Conservation (phyloP, 2,797 vertebrate species). For the Gymnoscopelus braueri region DNA sequence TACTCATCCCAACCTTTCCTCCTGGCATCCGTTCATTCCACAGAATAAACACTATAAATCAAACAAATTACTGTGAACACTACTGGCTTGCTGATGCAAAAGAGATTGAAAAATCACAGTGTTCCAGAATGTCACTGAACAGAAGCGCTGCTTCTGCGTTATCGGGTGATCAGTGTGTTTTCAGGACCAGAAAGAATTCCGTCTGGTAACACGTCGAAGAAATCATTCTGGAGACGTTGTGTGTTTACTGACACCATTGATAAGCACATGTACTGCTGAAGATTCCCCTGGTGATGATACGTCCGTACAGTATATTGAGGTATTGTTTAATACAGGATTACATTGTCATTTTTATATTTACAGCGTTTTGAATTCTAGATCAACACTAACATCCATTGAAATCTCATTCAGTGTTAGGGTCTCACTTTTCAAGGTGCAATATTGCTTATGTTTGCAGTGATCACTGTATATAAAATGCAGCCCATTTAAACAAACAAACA, state of each 20-base stretch:
- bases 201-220: constrained; percentile 15
- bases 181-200: constrained; percentile 20
- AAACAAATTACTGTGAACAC: constrained; percentile 50
- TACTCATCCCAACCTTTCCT: constrained; percentile 37
- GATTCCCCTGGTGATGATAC: too few species aligned
- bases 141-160: constrained; percentile 16
- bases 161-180: constrained; percentile 13
- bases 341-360: too few species aligned
- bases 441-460: too few species aligned
- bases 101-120: constrained; percentile 39
- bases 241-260: constrained; percentile 18
- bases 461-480: too few species aligned
- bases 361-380: too few species aligned
- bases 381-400: too few species aligned
- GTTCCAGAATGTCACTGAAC: constrained; percentile 33
- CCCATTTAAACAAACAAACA: too few species aligned
- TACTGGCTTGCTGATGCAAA: constrained; percentile 43
- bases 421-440: too few species aligned
- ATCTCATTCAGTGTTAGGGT: too few species aligned
- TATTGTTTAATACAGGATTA: too few species aligned
- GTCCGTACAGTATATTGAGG: too few species aligned
- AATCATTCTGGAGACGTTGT: not conserved
- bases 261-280: constrained; percentile 1
- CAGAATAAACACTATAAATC: constrained; percentile 59
- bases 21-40: constrained; percentile 36